Evolutionary conservation across 23 tunicate genomes (phyloP).

Genomic region (Styela clava): DNA sequence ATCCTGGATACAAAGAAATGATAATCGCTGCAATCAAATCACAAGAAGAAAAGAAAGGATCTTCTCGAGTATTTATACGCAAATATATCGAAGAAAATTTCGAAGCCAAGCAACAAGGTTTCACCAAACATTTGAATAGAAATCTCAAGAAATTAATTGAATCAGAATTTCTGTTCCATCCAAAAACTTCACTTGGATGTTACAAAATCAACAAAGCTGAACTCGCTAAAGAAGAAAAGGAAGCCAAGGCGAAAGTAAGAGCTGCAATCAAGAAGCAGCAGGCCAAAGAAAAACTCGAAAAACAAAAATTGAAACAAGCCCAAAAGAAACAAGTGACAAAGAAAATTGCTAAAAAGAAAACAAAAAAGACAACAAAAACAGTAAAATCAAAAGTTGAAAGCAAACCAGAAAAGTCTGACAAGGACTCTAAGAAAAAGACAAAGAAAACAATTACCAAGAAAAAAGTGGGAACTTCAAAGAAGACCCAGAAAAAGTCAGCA

Average conservation of each 20-base stretch:
- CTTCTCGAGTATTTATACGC: background rate
- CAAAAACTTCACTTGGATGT: background rate
- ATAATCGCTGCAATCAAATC: conserved; percentile 5
- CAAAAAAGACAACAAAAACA: background rate
- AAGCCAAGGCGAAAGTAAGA: background rate
- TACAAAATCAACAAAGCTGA: conserved; percentile 6
- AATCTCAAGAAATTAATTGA: background rate
- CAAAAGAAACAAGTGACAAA: background rate
- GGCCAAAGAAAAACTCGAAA: background rate
- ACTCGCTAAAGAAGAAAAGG: background rate
- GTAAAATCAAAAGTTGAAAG: background rate
- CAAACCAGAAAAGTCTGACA: background rate
- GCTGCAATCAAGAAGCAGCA: background rate
- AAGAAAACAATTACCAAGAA: background rate
- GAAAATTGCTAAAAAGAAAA: background rate
- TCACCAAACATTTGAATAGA: background rate
- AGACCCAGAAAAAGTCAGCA: background rate
- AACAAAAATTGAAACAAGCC: no score
- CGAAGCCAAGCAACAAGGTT: background rate
- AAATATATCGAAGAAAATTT: background rate
- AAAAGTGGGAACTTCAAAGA: background rate
- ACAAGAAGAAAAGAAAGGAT: background rate
- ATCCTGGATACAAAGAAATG: conserved; percentile 19
- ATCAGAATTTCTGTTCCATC: conserved; percentile 4
- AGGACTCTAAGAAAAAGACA: background rate